phyloP scores from a whole-genome alignment of 2,797 vertebrate species.

The Cynopterus sphinx region DNA sequence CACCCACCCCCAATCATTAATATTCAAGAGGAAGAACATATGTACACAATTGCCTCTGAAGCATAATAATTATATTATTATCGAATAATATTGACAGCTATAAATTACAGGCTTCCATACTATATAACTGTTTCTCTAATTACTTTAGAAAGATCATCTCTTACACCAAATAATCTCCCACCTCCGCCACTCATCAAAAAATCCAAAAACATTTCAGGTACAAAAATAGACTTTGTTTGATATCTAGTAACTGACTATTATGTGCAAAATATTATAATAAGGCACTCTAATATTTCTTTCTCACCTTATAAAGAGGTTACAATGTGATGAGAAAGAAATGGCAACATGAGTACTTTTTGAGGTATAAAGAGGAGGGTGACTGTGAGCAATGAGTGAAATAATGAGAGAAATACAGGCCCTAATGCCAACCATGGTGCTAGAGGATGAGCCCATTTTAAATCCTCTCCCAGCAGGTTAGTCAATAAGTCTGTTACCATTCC shows the following conservation, averaged over 20 bases:
- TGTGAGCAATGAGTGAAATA: not conserved
- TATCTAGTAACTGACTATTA: not conserved
- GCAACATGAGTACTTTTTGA: not conserved
- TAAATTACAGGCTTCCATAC: not conserved
- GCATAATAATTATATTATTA: not conserved
- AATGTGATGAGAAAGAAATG: not conserved
- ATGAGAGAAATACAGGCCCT: not conserved
- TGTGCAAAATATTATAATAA: not conserved
- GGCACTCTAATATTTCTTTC: not conserved
- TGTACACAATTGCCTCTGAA: not conserved
- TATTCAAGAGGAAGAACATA: not conserved
- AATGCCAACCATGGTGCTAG: not conserved
- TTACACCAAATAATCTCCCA: not conserved
- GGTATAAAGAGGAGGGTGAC: not conserved
- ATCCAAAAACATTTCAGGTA: not conserved
- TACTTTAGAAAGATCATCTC: not conserved
- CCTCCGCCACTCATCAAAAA: not conserved
- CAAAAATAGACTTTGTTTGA: slow-evolving; percentile 10
- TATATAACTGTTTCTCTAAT: not conserved
- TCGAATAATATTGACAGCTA: not conserved
- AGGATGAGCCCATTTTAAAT: not conserved
- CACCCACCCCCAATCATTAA: not conserved
- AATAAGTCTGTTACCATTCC: not conserved
- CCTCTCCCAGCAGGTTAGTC: not conserved
- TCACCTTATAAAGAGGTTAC: not conserved